Evolutionary conservation across 2,888 invertebrate species (phyloP).

Genomic region (Anoncus sp.): DNA sequence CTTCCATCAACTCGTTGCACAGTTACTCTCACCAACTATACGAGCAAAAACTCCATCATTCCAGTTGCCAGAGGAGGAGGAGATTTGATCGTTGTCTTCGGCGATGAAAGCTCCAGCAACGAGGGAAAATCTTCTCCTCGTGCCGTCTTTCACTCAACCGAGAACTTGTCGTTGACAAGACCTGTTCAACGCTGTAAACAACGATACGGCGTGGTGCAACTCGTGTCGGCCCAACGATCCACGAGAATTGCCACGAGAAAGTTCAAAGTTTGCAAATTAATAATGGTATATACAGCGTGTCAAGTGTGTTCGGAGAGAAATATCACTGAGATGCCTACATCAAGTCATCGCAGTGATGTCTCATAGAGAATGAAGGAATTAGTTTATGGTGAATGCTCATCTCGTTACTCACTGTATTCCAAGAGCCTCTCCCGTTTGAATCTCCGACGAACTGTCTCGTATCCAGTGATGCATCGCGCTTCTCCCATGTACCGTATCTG

Average conservation of each 20-base stretch:
- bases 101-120: slow-evolving; percentile 30
- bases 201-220: slow-evolving; percentile 14
- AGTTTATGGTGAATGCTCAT: slow-evolving; percentile 19
- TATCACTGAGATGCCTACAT: slow-evolving; percentile 1
- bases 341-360: background rate
- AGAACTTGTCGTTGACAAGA: slow-evolving; percentile 32
- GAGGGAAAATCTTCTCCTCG: background rate
- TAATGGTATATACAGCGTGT: slow-evolving; percentile 18
- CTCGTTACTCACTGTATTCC: slow-evolving; percentile 7
- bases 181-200: slow-evolving; percentile 35
- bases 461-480: background rate
- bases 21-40: background rate
- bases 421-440: background rate
- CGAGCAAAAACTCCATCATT: slow-evolving; percentile 5
- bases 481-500: background rate
- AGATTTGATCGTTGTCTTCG: slow-evolving; percentile 24
- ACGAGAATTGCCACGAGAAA: slow-evolving; percentile 10
- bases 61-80: background rate
- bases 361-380: slow-evolving; percentile 17
- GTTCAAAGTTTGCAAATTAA: slow-evolving; percentile 39
- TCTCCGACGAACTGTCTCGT: background rate
- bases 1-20: slow-evolving; percentile 2
- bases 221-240: slow-evolving; percentile 3
- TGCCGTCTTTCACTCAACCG: background rate
- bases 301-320: slow-evolving; percentile 19